Evolutionary conservation across 1,140 invertebrate species (phyloP).

Genomic region (Drosophila mojavensis): DNA sequence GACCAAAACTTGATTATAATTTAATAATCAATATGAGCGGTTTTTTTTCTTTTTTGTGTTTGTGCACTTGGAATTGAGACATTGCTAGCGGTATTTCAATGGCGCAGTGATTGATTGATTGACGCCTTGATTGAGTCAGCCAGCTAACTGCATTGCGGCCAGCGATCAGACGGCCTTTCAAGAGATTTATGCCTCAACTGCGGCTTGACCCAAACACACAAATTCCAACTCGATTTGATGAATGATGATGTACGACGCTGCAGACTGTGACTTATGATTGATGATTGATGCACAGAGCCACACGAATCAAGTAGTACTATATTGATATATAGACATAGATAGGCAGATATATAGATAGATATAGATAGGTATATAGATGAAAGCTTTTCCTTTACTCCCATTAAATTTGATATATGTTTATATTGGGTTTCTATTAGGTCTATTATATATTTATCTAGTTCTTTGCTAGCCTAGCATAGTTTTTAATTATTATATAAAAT

Average conservation of each 20-base stretch:
- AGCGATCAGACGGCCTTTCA: constrained; percentile 21
- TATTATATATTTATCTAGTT: too few relatives aligned
- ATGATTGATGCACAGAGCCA: neutral
- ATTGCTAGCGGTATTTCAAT: constrained; percentile 50
- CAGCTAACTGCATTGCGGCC: too few relatives aligned
- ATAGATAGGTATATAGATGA: too few relatives aligned
- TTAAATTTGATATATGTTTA: too few relatives aligned
- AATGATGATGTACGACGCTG: neutral
- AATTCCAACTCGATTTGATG: constrained; percentile 18
- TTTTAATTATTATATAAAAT: too few relatives aligned
- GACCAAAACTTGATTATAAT: constrained; percentile 56
- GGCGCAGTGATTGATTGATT: constrained; percentile 57
- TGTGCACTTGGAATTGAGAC: constrained; percentile 38
- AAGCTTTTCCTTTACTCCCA: too few relatives aligned
- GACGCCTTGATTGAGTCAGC: constrained; percentile 25
- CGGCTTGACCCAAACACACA: constrained; percentile 33
- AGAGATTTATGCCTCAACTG: constrained; percentile 35
- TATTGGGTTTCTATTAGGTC: too few relatives aligned
- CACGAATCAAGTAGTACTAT: too few relatives aligned
- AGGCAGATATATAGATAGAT: too few relatives aligned
- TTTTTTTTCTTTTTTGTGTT: constrained; percentile 10
- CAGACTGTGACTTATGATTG: neutral
- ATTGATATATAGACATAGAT: too few relatives aligned
- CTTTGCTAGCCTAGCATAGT: too few relatives aligned
- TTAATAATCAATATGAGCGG: constrained; percentile 56